Percentiles rank a stretch among this genome's conserved stretches.
These are phyloP conservation scores for Cydia fagiglandana DNA, from an alignment of 1,140 invertebrate genomes.

Conservation along the genomic window DNA sequence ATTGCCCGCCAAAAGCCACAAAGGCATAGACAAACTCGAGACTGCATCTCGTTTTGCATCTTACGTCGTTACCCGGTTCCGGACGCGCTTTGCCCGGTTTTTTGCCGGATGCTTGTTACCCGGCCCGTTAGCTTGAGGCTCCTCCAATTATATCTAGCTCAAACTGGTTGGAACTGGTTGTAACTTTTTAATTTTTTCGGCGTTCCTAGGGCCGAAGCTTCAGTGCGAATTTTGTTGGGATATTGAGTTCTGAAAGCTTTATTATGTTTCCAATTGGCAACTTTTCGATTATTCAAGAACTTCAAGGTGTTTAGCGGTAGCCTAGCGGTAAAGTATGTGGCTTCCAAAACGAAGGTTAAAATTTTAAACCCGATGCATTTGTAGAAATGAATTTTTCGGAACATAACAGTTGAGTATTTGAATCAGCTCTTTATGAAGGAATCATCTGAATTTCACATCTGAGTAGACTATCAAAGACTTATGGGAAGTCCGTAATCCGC, in stretches of 20 bases:
- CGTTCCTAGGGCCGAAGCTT: constrained; percentile 25
- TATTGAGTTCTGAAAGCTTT: not conserved
- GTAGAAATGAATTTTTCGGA: no score
- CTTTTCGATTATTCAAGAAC: not conserved
- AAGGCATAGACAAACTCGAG: constrained; percentile 28
- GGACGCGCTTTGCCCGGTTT: constrained; percentile 32
- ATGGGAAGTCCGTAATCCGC: no score
- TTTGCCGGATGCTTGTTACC: constrained; percentile 65
- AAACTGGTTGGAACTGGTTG: constrained; percentile 54
- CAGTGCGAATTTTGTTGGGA: not conserved
- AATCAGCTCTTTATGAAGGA: no score
- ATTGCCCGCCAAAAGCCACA: constrained; percentile 31
- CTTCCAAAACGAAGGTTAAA: no score
- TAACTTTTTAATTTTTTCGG: constrained; percentile 60
- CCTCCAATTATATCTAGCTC: constrained; percentile 66
- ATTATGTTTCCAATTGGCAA: not conserved
- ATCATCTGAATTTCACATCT: no score
- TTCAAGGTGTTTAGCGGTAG: no score
- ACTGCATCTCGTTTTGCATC: constrained; percentile 31
- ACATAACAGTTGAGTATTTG: no score
- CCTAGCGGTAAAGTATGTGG: no score
- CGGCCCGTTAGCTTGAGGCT: constrained; percentile 65
- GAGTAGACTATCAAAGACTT: no score
- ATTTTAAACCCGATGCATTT: no score
- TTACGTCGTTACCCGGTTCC: constrained; percentile 21